Percentiles rank a stretch among this genome's conserved stretches.
Conservation (phyloP, 2,113 vertebrate genomes). For the Campylomormyrus tamandua region DNA sequence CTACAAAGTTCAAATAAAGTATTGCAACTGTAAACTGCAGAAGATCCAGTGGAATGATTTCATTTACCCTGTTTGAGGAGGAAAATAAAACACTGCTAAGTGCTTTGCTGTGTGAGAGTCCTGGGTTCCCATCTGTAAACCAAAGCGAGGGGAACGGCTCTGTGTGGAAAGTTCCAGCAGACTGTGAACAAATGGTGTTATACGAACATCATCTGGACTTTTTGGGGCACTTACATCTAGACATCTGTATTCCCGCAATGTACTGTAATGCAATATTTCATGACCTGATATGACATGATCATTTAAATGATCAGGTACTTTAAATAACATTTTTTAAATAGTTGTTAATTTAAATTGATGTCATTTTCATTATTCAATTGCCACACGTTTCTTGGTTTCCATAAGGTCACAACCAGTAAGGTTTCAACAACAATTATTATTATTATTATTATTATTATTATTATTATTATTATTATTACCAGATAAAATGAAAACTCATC, state of each 20-base stretch:
- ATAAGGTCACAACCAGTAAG: neutral
- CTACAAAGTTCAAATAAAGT: slow-evolving; percentile 45
- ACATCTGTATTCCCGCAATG: neutral
- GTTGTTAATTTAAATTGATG: neutral
- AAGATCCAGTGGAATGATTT: slow-evolving; percentile 52
- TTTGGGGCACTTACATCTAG: neutral
- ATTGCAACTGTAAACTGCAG: slow-evolving; percentile 58
- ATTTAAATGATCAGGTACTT: neutral
- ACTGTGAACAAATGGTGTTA: neutral
- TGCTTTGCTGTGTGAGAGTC: neutral
- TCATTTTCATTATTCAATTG: neutral
- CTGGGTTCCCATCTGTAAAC: neutral
- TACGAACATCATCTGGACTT: neutral
- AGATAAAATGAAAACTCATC: neutral
- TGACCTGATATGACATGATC: neutral
- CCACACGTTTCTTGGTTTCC: neutral
- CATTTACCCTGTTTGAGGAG: slow-evolving; percentile 41
- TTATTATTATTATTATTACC: neutral
- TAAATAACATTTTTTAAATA: neutral
- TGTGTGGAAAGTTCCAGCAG: neutral
- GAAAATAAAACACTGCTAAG: neutral
- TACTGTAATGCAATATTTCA: neutral
- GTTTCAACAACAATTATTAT: neutral
- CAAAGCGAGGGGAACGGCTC: neutral
- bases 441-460: neutral